phyloP scores from a whole-genome alignment of 2,113 vertebrate species.

The Notechis scutatus region DNA sequence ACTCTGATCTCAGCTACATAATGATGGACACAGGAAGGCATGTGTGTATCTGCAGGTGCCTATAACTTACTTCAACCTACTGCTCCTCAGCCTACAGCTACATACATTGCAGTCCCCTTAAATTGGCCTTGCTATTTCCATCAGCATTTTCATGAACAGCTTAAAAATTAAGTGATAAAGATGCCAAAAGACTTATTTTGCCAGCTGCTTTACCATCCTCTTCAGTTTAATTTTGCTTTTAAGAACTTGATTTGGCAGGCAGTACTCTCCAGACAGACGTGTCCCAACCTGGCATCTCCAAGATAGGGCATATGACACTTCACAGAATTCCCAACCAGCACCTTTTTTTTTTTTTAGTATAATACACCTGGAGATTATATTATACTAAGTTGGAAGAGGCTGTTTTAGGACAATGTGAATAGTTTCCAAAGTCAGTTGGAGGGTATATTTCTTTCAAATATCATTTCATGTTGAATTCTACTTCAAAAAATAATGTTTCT shows the following conservation, averaged over 20 bases:
- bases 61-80: background rate
- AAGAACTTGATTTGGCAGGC: background rate
- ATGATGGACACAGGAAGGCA: background rate
- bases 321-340: background rate
- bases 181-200: background rate
- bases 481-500: background rate
- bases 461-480: background rate
- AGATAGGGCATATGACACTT: background rate
- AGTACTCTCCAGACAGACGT: background rate
- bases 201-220: background rate
- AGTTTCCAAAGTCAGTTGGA: background rate
- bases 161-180: background rate
- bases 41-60: background rate
- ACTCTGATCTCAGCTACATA: background rate
- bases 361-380: background rate
- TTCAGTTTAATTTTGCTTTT: background rate
- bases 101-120: background rate
- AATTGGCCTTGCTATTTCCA: background rate
- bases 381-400: background rate
- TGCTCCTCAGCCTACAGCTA: background rate
- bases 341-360: background rate
- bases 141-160: background rate
- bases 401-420: background rate
- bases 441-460: background rate
- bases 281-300: too few relatives aligned